These are phyloP conservation scores for Stenoptilia bipunctidactyla DNA, from an alignment of 2,888 invertebrate genomes.

Conservation along the genomic window DNA sequence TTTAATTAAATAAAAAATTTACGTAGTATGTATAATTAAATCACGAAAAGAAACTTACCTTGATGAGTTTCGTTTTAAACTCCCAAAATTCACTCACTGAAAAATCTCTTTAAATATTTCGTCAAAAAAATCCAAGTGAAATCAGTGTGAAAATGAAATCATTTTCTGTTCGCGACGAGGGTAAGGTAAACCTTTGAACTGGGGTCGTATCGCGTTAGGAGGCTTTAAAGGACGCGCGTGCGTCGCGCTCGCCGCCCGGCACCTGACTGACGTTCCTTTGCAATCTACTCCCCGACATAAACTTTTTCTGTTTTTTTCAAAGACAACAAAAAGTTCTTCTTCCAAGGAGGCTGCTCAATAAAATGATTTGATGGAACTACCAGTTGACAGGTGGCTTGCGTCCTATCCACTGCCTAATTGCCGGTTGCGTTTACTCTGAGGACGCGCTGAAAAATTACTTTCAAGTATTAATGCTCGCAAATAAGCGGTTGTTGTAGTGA, in stretches of 20 bases:
- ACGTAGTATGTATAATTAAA: too few species aligned
- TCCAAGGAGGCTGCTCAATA: slow-evolving; percentile 58
- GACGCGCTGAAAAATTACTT: slow-evolving; percentile 57
- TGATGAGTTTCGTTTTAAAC: not conserved
- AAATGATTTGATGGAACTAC: slow-evolving; percentile 68
- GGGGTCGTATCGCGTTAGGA: slow-evolving; percentile 29
- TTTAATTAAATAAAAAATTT: too few species aligned
- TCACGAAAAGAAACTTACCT: not conserved
- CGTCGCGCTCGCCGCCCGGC: slow-evolving; percentile 58
- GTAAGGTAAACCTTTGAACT: slow-evolving; percentile 8
- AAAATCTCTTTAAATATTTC: slow-evolving; percentile 10
- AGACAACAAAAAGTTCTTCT: slow-evolving; percentile 55
- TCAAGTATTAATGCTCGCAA: slow-evolving; percentile 59
- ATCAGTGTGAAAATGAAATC: slow-evolving; percentile 9
- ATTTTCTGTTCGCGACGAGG: slow-evolving; percentile 10
- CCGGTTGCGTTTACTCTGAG: slow-evolving; percentile 45
- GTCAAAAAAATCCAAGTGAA: slow-evolving; percentile 14
- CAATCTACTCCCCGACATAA: slow-evolving; percentile 64
- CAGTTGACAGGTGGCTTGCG: slow-evolving; percentile 66
- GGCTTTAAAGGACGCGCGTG: slow-evolving; percentile 39
- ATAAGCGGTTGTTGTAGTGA: slow-evolving; percentile 52
- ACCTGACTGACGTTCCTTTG: slow-evolving; percentile 66
- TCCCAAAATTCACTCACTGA: slow-evolving; percentile 1
- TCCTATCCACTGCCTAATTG: slow-evolving; percentile 55
- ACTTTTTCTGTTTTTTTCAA: slow-evolving; percentile 56